A percentile compares a stretch with the other conserved stretches of the same genome.
These are phyloP conservation scores for Spodoptera exigua DNA, from an alignment of 2,888 invertebrate genomes.

Conservation along the genomic window DNA sequence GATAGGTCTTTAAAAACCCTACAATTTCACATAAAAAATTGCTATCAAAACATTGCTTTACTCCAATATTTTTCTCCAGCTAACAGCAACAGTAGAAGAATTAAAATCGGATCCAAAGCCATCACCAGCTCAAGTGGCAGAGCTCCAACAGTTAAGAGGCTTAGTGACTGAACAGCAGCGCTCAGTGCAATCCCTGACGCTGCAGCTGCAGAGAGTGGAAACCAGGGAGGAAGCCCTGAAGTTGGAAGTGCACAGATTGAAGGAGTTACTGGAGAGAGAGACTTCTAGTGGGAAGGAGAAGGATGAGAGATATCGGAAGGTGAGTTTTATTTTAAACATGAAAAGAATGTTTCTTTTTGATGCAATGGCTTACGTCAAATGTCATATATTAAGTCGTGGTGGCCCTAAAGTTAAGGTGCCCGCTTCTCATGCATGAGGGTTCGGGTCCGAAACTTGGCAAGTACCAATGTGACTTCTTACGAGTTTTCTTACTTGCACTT, in stretches of 20 bases:
- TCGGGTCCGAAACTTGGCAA: too few relatives aligned
- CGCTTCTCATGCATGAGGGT: too few relatives aligned
- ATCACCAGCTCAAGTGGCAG: conserved; percentile 74
- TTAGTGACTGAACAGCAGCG: conserved; percentile 90
- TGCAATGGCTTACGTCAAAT: too few relatives aligned
- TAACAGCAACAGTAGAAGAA: conserved; percentile 73
- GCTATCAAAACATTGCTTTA: too few relatives aligned
- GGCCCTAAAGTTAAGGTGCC: too few relatives aligned
- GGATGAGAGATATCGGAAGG: conserved; percentile 76
- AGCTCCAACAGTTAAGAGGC: conserved; percentile 82
- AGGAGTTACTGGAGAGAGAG: conserved; percentile 86
- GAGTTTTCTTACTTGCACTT: too few relatives aligned
- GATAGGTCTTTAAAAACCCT: too few relatives aligned
- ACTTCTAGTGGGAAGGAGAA: conserved; percentile 75
- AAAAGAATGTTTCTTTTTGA: too few relatives aligned
- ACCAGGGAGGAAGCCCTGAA: conserved; percentile 87
- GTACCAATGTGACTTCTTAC: too few relatives aligned
- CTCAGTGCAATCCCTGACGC: conserved; percentile 85
- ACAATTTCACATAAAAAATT: too few relatives aligned
- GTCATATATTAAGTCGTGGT: too few relatives aligned
- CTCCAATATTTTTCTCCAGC: conserved; percentile 60
- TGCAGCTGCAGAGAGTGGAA: conserved; percentile 86
- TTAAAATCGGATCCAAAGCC: conserved; percentile 70
- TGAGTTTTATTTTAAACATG: conserved; percentile 52
- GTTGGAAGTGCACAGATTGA: conserved; percentile 80